Evolutionary conservation across 2,113 vertebrate genomes (phyloP), one percentile per base, ranked within the genome.

Genomic region (Misgurnus anguillicaudatus): DNA sequence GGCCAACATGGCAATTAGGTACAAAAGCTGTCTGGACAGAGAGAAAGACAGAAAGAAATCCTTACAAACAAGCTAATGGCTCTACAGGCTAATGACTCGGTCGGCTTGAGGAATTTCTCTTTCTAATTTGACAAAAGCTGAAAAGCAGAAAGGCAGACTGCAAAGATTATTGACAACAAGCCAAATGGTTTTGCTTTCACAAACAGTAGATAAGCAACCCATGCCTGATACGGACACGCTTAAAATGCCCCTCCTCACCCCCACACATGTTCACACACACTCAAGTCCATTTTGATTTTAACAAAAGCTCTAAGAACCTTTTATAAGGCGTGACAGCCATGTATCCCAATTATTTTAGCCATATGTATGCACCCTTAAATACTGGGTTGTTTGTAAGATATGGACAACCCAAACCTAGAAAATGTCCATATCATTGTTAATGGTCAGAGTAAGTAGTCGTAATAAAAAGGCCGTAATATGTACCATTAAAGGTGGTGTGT

Each of bases 121-220:
- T 86, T 81, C 82, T 90, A 90, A 90, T 91, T 91, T 89, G 87
- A 91, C 89, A 89, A 91, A 88, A 84, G 64, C 75, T 81, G 70
- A 84, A 81, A 69, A 63, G 55, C 82, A 90, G 81, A 88, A 86
- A 87, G 82, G 65, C 71, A 16, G 74, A 42, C 78, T 10, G 71
- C 78, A 68, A 80, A 80, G 79, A 87, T 87, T 90, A 91, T 87
- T 90, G 91, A 91, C 88, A 90, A 75, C 77, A 63, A 60, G 78
- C 87, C 81, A 84, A 75, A 84, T 77, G 66, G 82, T 78, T 81
- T 87, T 71, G 85, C 85, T 86, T 83, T 85, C 75, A 89, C 87
- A 85, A 81, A 2, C 82, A 74, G 83, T 64, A 57, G 84, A 77
- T 31, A 76, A 71, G 84, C 41, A 66, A 84, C 63, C 73, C 80